phyloP scores from a whole-genome alignment of 2,888 invertebrate species.

The Chalcis sispes region DNA sequence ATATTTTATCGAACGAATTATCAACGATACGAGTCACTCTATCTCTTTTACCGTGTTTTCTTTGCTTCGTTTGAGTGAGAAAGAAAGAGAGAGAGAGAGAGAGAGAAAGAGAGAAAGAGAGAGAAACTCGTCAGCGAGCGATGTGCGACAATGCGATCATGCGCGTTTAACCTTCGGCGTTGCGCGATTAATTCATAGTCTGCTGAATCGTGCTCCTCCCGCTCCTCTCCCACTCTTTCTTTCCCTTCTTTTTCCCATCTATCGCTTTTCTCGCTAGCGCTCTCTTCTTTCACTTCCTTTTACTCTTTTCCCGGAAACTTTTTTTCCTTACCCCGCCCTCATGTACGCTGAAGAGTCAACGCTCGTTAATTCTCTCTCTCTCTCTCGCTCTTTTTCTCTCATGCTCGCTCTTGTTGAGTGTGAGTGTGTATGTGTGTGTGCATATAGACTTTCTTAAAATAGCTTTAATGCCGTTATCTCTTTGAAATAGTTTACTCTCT shows the following conservation, averaged over 20 bases:
- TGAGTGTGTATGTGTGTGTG: not conserved
- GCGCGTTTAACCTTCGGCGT: constrained; percentile 43
- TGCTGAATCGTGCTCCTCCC: constrained; percentile 29
- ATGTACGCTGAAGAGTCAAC: not conserved
- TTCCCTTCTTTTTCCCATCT: too few species aligned
- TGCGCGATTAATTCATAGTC: constrained; percentile 48
- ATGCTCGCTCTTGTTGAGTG: not conserved
- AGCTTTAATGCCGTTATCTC: too few species aligned
- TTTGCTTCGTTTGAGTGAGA: not conserved
- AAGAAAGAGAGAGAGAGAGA: too few species aligned
- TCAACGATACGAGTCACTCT: constrained; percentile 4
- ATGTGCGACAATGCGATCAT: constrained; percentile 50
- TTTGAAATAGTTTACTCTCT: too few species aligned
- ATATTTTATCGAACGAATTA: constrained; percentile 22
- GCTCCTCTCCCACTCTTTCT: not conserved
- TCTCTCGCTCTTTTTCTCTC: not conserved
- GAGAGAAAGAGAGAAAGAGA: too few species aligned
- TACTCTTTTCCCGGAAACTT: not conserved
- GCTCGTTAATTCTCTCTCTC: not conserved
- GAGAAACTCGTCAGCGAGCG: not conserved
- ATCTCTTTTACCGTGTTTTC: not conserved
- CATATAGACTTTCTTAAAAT: not conserved
- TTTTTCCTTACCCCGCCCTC: not conserved
- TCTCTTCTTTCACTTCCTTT: not conserved
- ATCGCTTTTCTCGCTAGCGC: not conserved